These are phyloP conservation scores for Hephaestus fuliginosus DNA, from an alignment of 2,797 vertebrate species.

Conservation along the genomic window DNA sequence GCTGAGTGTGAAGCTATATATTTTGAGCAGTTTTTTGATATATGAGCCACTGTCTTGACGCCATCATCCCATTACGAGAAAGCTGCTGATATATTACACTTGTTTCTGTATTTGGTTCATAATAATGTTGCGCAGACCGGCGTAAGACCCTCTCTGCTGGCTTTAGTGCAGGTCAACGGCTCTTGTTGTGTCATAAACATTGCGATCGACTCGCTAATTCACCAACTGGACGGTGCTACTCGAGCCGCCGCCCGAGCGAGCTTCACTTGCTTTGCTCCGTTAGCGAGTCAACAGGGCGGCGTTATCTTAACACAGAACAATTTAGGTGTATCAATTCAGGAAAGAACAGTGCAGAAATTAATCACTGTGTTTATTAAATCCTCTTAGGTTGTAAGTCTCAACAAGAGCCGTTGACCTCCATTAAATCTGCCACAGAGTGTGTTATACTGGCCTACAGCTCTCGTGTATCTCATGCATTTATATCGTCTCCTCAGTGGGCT, in stretches of 20 bases:
- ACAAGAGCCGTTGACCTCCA: conserved; percentile 46
- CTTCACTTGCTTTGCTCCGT: conserved; percentile 5
- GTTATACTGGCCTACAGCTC: conserved; percentile 15
- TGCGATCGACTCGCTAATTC: conserved; percentile 12
- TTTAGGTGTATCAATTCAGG: conserved; percentile 27
- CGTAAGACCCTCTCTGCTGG: conserved; percentile 6
- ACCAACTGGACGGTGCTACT: neutral
- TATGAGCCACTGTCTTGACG: neutral
- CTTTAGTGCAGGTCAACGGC: conserved; percentile 25
- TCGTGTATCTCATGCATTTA: conserved; percentile 24
- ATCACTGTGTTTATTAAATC: conserved; percentile 46
- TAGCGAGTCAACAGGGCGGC: conserved; percentile 31
- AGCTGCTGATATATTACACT: neutral
- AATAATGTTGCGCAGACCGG: neutral
- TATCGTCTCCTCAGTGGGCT: conserved; percentile 24
- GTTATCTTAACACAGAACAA: conserved; percentile 34
- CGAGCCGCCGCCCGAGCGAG: neutral
- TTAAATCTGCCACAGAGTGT: conserved; percentile 28
- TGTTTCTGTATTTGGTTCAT: neutral
- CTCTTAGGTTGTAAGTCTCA: conserved; percentile 29
- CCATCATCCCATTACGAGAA: neutral
- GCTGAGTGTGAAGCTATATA: no score
- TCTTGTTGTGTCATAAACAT: conserved; percentile 7
- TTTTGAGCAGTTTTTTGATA: neutral
- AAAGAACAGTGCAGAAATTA: conserved; percentile 25